Evolutionary conservation across 2,888 invertebrate species (phyloP), one percentile per base, ranked within the genome.

Genomic region (Endomychus coccineus): DNA sequence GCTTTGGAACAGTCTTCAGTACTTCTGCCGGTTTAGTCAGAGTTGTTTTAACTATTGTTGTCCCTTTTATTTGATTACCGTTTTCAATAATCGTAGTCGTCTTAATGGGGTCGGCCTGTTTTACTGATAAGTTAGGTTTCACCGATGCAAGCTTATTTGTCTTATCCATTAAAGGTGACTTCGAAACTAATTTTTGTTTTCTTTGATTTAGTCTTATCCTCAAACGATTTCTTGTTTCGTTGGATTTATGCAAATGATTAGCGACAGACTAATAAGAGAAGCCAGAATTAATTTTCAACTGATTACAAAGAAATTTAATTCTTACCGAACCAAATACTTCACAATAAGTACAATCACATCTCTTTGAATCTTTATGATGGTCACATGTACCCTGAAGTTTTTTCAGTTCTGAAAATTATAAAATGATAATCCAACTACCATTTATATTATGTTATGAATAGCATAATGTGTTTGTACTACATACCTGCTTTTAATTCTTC

Each of bases 321-420:
- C 50, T 52, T 55, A 61, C 58, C 39, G 57, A 49, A 35, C 60
- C 63, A 40, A 64, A 64, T 12, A 64, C 59, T 54, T 62, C 63
- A 40, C 64, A 63, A 46, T 61, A 63, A 25, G 62, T 60, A 42
- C 63, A 64, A 45, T 62, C 62, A 44, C 64, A 64, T 45, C 56
- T 61, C 38, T 61, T 62, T 21, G 54, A 48, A 39, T 58, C 58
- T 30, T 56, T 57, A 27, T 56, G 55, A 36, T 70, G 50, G 27
- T 52, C 53, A 36, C 53, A 53, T 22, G 43, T 44, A 23, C 51
- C 52, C 38, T 49, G 49, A 45, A 51, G 43, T 36, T 49, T 52
- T 40, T 55, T 52, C 17, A 44, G 32, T 27, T 51, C 52, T 50
- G 31, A 11, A 43, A 51, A 17, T 12, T 14, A 16, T n/a, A n/a